Evolutionary conservation across 2,888 invertebrate species (phyloP), one percentile per base, ranked within the genome.

Genomic region (Vandiemenella viatica): DNA sequence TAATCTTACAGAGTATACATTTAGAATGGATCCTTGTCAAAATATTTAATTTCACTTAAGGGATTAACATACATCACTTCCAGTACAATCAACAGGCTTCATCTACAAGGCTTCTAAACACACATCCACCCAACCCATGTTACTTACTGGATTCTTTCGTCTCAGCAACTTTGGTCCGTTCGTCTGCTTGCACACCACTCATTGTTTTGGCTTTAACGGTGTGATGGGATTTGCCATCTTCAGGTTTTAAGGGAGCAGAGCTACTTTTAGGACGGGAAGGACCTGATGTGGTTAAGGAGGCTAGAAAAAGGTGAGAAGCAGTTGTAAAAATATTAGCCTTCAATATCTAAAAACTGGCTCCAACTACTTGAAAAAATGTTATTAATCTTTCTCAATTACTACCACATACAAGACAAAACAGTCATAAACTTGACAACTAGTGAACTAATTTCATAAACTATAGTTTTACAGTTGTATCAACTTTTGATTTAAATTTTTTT

Each of bases 251-350:
- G 65, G 73, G 69, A 63, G 72, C 68, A 67, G 74, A 71, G 69
- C 71, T 75, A 74, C 73, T 72, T 75, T 75, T 76, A 69, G 73
- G 73, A 71, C 75, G 77, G 76, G 77, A 76, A 72, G 76, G 77
- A 72, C 75, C 75, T 73, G 76, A 76, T 71, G 80, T 79, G 73
- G 77, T 77, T 72, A 80, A 74, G 76, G 77, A 79, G 69, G 80
- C 80, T 80, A 79, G 72, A 78, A 77, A 67, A 70, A 68, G 56
- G 58, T 56, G 60, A 63, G 62, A 63, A 57, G 60, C 55, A 55
- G 55, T 53, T 58, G 55, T 49, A 48, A 57, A 53, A 56, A 66
- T 42, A 50, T 53, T 53, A 53, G 48, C 46, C 47, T 48, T 41
- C 43, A 49, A 49, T 43, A 46, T 38, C 10, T 32, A n/a, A 42